Conservation (phyloP, 2,113 vertebrate species). For the Gambusia holbrooki region DNA sequence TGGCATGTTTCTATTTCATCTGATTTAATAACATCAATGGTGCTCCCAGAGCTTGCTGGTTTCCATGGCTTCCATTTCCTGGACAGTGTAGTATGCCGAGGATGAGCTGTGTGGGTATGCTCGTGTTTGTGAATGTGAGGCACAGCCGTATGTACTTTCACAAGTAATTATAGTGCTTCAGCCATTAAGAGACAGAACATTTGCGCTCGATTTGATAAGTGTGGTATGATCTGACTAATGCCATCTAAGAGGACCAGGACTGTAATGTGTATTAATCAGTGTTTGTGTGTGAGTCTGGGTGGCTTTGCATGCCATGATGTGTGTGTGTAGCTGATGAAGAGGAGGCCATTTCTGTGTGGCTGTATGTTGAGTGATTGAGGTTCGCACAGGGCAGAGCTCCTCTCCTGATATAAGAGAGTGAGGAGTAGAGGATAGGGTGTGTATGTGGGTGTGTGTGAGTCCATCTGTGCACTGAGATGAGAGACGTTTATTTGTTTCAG, state of each 20-base stretch:
- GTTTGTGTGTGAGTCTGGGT: constrained; percentile 27
- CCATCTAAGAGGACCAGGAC: constrained; percentile 24
- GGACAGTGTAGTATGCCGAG: constrained; percentile 44
- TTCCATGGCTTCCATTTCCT: constrained; percentile 60
- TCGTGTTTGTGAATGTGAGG: constrained; percentile 27
- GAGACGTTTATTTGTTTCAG: constrained; percentile 52
- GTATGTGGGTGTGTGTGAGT: neutral
- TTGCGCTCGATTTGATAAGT: constrained; percentile 50
- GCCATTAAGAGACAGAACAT: constrained; percentile 46
- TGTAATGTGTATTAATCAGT: constrained; percentile 39
- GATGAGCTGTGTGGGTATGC: constrained; percentile 44
- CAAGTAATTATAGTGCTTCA: constrained; percentile 51
- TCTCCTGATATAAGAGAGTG: constrained; percentile 25
- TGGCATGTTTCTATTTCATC: constrained; percentile 36
- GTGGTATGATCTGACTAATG: constrained; percentile 49
- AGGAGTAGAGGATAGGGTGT: constrained; percentile 4
- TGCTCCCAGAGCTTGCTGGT: constrained; percentile 58
- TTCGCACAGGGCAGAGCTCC: constrained; percentile 48
- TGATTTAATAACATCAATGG: constrained; percentile 51
- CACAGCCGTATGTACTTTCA: constrained; percentile 36
- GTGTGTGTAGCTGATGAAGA: constrained; percentile 28
- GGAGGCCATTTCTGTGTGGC: constrained; percentile 61
- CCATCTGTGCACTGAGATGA: constrained; percentile 21
- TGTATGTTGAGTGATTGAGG: constrained; percentile 59
- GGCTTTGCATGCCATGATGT: constrained; percentile 2